These are phyloP conservation scores for Cairina moschata DNA, from an alignment of 2,113 vertebrate species.

Conservation along the genomic window DNA sequence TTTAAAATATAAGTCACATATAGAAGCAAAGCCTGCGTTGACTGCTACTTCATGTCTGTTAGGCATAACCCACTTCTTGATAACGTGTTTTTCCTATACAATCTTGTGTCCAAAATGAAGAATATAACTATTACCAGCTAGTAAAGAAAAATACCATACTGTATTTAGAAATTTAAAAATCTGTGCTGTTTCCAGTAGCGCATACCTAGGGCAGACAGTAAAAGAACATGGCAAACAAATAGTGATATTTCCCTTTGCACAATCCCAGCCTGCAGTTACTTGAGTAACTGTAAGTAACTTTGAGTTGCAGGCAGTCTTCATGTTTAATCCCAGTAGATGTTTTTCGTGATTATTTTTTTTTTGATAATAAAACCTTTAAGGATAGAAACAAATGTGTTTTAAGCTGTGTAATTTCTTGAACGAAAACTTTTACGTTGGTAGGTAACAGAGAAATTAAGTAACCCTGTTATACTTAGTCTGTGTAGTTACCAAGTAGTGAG, in stretches of 20 bases:
- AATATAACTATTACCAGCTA: not conserved
- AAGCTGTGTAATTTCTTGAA: not conserved
- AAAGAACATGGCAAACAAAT: not conserved
- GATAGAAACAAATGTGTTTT: not conserved
- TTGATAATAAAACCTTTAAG: not conserved
- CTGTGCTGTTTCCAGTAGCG: not conserved
- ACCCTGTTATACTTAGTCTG: not conserved
- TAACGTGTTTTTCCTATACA: not conserved
- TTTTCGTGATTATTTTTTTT: not conserved
- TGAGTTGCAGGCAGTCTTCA: not conserved
- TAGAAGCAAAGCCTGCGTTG: not conserved
- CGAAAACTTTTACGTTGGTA: not conserved
- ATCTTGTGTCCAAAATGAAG: not conserved
- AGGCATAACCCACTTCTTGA: not conserved
- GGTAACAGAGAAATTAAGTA: not conserved
- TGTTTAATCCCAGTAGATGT: not conserved
- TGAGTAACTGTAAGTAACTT: not conserved
- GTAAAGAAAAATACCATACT: not conserved
- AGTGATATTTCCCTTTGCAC: not conserved
- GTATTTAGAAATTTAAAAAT: not conserved
- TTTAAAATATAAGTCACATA: not conserved
- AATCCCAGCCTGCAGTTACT: not conserved
- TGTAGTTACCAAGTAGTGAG: not conserved
- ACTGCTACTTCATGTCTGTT: not conserved
- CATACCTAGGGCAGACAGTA: not conserved